A percentile compares a stretch with the other conserved stretches of the same genome.
Evolutionary conservation across 2,113 vertebrate genomes (phyloP).

Genomic region (Xiphorhynchus elegans): DNA sequence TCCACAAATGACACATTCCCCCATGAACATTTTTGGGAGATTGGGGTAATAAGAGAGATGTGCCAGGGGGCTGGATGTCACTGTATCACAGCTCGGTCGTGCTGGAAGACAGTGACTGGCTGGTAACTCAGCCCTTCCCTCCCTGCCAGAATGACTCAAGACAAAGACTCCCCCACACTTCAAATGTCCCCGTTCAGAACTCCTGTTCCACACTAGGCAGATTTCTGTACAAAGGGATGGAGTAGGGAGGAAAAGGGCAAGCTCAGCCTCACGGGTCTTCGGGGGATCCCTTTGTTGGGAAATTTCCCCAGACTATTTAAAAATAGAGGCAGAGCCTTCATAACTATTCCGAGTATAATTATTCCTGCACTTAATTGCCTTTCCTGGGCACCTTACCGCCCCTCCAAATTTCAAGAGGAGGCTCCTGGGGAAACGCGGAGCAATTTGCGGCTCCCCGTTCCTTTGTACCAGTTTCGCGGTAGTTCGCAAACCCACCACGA

Average conservation of each 20-base stretch:
- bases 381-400: slow-evolving; percentile 19
- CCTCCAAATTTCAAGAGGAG: slow-evolving; percentile 45
- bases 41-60: not conserved
- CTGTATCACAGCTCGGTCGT: not conserved
- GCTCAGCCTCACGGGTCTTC: not conserved
- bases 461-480: slow-evolving; percentile 39
- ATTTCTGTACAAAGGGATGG: not conserved
- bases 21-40: not conserved
- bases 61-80: slow-evolving; percentile 1
- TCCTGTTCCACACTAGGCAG: slow-evolving; percentile 15
- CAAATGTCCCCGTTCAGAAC: slow-evolving; percentile 26
- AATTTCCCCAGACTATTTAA: slow-evolving; percentile 22
- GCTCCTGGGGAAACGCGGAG: not conserved
- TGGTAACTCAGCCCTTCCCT: slow-evolving; percentile 51
- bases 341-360: slow-evolving; percentile 16
- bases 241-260: not conserved
- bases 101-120: slow-evolving; percentile 44
- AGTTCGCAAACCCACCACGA: not conserved
- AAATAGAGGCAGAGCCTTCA: slow-evolving; percentile 39
- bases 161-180: slow-evolving; percentile 60
- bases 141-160: slow-evolving; percentile 45
- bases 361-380: slow-evolving; percentile 26
- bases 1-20: not conserved
- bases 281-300: slow-evolving; percentile 36
- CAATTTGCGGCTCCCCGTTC: not conserved